Evolutionary conservation across 1,140 invertebrate species (phyloP).

Genomic region (Anthonomus grandis): DNA sequence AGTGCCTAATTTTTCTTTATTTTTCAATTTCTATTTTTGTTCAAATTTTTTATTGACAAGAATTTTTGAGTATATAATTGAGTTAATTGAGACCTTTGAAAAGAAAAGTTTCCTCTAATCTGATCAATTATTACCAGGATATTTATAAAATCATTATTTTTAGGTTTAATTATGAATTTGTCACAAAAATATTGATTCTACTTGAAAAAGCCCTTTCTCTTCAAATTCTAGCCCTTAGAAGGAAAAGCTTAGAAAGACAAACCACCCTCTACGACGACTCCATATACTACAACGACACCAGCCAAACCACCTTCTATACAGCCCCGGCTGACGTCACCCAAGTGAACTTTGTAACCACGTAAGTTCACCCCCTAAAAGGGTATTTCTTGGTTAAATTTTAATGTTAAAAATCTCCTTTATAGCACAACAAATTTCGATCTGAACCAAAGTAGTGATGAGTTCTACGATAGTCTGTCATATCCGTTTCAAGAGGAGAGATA

Average conservation of each 20-base stretch:
- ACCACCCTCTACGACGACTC: conserved; percentile 74
- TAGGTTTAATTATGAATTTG: too few species aligned
- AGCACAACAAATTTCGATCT: conserved; percentile 34
- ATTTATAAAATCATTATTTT: too few species aligned
- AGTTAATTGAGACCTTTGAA: too few species aligned
- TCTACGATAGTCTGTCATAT: conserved; percentile 53
- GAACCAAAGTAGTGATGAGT: conserved; percentile 51
- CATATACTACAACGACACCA: conserved; percentile 35
- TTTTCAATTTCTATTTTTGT: too few species aligned
- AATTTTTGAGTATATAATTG: too few species aligned
- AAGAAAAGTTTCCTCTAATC: too few species aligned
- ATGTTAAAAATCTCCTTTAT: conserved; percentile 6
- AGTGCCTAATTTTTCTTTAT: too few species aligned
- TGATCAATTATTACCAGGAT: too few species aligned
- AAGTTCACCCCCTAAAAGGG: neutral
- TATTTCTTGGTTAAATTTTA: neutral
- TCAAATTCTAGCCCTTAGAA: conserved; percentile 53
- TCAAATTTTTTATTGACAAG: too few species aligned
- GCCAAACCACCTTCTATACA: conserved; percentile 33
- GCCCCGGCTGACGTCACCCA: conserved; percentile 30
- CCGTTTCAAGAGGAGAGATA: conserved; percentile 56
- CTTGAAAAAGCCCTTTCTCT: too few species aligned
- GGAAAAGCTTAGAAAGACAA: conserved; percentile 77
- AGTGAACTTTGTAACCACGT: conserved; percentile 31
- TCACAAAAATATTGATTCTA: too few species aligned